Conservation (phyloP, 2,888 invertebrate genomes). For the Gortyna flavago region DNA sequence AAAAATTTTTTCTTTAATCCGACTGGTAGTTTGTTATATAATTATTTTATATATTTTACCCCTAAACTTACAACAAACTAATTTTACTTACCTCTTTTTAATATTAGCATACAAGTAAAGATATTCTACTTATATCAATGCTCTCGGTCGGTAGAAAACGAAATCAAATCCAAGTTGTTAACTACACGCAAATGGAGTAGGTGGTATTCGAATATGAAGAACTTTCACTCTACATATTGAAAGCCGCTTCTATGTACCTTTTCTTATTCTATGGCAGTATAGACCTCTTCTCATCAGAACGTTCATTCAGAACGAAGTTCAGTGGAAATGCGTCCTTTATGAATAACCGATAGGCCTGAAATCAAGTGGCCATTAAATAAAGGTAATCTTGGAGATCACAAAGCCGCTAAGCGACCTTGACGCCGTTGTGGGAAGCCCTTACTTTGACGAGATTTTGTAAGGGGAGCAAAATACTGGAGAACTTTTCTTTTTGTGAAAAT, state of each 20-base stretch:
- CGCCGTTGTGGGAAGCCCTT: conserved; percentile 33
- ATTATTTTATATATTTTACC: too few relatives aligned
- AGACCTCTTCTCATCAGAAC: conserved; percentile 37
- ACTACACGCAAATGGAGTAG: neutral
- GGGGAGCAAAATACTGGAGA: neutral
- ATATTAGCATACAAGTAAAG: neutral
- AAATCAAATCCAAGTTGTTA: neutral
- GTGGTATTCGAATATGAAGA: neutral
- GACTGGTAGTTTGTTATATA: too few relatives aligned
- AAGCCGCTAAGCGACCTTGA: conserved; percentile 66
- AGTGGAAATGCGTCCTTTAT: conserved; percentile 57
- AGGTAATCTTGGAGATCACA: conserved; percentile 68
- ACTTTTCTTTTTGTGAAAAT: too few relatives aligned
- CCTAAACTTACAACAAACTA: too few relatives aligned
- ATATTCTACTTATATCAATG: too few relatives aligned
- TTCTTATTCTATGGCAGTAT: conserved; percentile 15
- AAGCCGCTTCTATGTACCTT: neutral
- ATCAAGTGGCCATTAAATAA: conserved; percentile 72
- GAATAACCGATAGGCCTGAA: conserved; percentile 68
- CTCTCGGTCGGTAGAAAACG: neutral
- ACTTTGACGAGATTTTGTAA: conserved; percentile 18
- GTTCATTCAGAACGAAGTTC: conserved; percentile 54
- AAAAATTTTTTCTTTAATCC: too few relatives aligned
- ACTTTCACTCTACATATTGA: neutral
- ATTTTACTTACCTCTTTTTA: neutral